Conservation (phyloP, 2,888 invertebrate genomes). For the Cosmia pyralina region DNA sequence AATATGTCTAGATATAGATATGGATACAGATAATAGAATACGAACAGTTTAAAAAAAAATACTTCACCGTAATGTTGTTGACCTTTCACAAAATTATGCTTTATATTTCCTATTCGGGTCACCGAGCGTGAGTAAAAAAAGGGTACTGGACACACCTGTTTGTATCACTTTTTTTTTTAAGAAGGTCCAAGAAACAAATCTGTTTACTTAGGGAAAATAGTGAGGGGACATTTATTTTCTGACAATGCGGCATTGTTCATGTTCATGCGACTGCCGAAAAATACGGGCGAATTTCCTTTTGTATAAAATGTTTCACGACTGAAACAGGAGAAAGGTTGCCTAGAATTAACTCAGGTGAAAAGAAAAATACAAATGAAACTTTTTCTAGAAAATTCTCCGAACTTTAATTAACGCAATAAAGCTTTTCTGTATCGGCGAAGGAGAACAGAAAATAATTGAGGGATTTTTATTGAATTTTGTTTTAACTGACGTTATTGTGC, state of each 20-base stretch:
- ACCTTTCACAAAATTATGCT: constrained; percentile 15
- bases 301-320: constrained; percentile 16
- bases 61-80: background rate
- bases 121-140: constrained; percentile 37
- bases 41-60: background rate
- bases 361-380: background rate
- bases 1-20: too few species aligned
- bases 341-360: constrained; percentile 18
- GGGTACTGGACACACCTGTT: constrained; percentile 53
- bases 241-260: constrained; percentile 57
- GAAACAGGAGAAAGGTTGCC: constrained; percentile 4
- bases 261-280: constrained; percentile 42
- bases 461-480: background rate
- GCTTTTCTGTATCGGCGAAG: background rate
- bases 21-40: background rate
- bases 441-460: background rate
- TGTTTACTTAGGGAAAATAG: constrained; percentile 61
- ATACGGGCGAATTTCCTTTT: constrained; percentile 31
- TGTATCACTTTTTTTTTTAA: constrained; percentile 41
- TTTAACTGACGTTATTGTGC: background rate
- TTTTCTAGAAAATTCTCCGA: background rate
- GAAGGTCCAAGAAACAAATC: constrained; percentile 54
- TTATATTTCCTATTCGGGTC: constrained; percentile 8
- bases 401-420: constrained; percentile 12
- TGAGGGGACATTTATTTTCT: constrained; percentile 54